Evolutionary conservation across 2,113 vertebrate species (phyloP), one percentile per base, ranked within the genome.

Genomic region (Pelusios castaneus): DNA sequence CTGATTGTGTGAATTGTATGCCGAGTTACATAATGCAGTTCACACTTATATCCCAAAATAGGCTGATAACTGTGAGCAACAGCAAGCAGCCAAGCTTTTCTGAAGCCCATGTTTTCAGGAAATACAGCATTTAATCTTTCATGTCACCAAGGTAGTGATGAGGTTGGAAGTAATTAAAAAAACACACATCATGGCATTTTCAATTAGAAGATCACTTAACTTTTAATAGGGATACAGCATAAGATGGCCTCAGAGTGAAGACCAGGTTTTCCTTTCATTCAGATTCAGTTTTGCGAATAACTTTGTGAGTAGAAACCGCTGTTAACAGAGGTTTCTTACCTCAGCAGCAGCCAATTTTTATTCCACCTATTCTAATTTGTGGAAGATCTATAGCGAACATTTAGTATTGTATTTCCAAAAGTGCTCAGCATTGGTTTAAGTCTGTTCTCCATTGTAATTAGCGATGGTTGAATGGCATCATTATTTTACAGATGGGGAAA

Each of bases 1-100:
- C 84, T 88, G 82, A 91, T 92, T 0, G 6, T 95, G 91, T 92
- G 54, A 97, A 95, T 90, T 91, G 73, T 92, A 87, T 87, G 82
- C 91, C 73, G 85, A 86, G 89, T 85, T 92, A 51, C 29, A 24
- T 14, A 90, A 88, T 84, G 84, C 29, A 2, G 86, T 89, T 90
- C 27, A 49, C 85, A 58, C 4, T 93, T 91, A 80, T 87, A 43
- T 84, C 88, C 58, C 24, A 90, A 84, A 3, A 24, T 31, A 80
- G 70, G 49, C 4, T 43, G 31, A 45, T 47, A 95, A 70, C 34
- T 38, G 79, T 52, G 51, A 82, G 67, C 16, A 87, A 81, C 22
- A 43, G 24, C 84, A 85, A 91, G 87, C 8, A 21, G 43, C 52
- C 78, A 29, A 81, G 22, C 45, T 52, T 3, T 31, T 84, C n/a